Evolutionary conservation across 2,888 invertebrate genomes (phyloP).

Genomic region (Phymatocera aterrima): DNA sequence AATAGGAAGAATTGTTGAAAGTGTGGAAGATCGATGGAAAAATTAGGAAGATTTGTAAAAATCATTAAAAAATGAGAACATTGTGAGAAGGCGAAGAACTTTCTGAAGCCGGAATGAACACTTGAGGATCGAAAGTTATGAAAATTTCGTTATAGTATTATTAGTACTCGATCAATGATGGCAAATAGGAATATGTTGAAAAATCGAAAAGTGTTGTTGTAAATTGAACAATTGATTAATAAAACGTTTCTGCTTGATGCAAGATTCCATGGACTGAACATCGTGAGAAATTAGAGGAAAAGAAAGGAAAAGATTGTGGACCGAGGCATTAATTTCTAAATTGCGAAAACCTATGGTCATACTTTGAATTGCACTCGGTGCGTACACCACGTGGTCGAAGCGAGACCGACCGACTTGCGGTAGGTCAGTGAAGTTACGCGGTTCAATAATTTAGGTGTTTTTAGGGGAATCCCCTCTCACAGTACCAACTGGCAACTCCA

Average conservation of each 20-base stretch:
- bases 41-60: neutral
- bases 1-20: neutral
- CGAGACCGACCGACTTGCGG: conserved; percentile 52
- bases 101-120: neutral
- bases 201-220: neutral
- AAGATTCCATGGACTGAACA: too few relatives aligned
- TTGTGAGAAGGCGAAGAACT: neutral
- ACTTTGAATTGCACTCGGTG: conserved; percentile 48
- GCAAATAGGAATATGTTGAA: neutral
- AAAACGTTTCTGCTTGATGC: too few relatives aligned
- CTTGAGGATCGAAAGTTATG: neutral
- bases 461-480: conserved; percentile 18
- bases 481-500: neutral
- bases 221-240: neutral
- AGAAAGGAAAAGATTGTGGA: neutral
- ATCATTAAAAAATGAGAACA: too few relatives aligned
- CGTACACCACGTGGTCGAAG: conserved; percentile 43
- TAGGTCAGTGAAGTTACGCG: conserved; percentile 55
- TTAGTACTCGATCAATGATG: too few relatives aligned
- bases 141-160: too few relatives aligned
- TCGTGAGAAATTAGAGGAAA: too few relatives aligned
- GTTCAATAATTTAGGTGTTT: conserved; percentile 38
- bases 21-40: neutral
- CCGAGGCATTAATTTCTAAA: neutral
- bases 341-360: too few relatives aligned